Percentiles rank a stretch among this genome's conserved stretches.
Evolutionary conservation across 2,113 vertebrate genomes (phyloP).

Genomic region (Donacobius atricapilla): DNA sequence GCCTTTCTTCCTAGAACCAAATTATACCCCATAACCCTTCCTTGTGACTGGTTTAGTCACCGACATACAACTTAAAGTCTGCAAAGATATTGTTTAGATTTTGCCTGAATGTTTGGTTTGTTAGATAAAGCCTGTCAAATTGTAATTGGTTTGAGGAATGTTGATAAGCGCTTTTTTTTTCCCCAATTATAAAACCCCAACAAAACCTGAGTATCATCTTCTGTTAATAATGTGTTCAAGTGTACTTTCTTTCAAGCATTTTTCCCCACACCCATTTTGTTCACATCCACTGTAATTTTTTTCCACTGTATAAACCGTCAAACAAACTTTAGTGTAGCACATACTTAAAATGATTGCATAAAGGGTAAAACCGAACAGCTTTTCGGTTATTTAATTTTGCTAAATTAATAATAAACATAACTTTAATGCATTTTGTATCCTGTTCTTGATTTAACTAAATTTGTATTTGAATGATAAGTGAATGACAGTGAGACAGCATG

Average conservation of each 20-base stretch:
- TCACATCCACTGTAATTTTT: not conserved
- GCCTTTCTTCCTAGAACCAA: not conserved
- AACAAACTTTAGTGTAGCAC: not conserved
- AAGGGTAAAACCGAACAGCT: not conserved
- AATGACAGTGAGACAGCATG: not conserved
- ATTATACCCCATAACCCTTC: not conserved
- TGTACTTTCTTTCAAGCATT: not conserved
- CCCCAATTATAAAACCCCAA: not conserved
- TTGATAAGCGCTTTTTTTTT: not conserved
- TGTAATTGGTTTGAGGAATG: not conserved
- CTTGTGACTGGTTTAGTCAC: not conserved
- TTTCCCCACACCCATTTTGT: not conserved
- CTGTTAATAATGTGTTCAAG: not conserved
- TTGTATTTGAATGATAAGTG: not conserved
- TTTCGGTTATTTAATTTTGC: not conserved
- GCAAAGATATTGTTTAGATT: not conserved
- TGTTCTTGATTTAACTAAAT: not conserved
- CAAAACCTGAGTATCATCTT: rapidly evolving
- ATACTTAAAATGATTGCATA: not conserved
- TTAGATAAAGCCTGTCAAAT: not conserved
- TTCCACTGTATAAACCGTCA: not conserved
- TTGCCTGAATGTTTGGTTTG: not conserved
- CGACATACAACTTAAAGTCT: not conserved
- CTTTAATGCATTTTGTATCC: not conserved
- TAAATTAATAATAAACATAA: not conserved